Evolutionary conservation across 2,888 invertebrate genomes (phyloP).

Genomic region (Nomada hirtipes): DNA sequence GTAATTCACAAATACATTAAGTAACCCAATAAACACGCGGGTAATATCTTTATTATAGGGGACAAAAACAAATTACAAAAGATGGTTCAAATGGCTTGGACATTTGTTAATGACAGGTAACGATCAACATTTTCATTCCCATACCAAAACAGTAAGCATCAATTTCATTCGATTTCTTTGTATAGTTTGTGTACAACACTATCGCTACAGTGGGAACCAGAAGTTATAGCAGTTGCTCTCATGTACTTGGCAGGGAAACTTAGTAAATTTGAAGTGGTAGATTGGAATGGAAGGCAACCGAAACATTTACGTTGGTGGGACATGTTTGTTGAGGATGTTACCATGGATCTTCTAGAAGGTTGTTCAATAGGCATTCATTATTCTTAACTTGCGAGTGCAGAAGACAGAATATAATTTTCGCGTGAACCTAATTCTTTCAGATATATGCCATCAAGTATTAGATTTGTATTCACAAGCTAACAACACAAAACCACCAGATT

Average conservation of each 20-base stretch:
- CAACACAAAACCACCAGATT: constrained; percentile 86
- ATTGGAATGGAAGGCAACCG: constrained; percentile 93
- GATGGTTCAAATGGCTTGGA: constrained; percentile 99
- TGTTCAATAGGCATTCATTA: constrained; percentile 2
- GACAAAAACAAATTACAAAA: constrained; percentile 97
- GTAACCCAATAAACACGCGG: not conserved
- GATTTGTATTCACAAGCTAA: constrained; percentile 95
- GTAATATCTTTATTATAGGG: constrained; percentile 83
- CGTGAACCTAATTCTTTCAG: constrained; percentile 82
- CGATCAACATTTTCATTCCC: not conserved
- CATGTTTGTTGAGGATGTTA: constrained; percentile 97
- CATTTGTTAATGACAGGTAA: constrained; percentile 98
- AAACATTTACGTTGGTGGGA: constrained; percentile 98
- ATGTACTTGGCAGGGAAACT: constrained; percentile 98
- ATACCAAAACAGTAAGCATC: not conserved
- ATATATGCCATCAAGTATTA: constrained; percentile 97
- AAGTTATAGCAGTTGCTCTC: constrained; percentile 98
- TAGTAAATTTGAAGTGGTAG: constrained; percentile 96
- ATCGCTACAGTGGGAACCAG: constrained; percentile 99
- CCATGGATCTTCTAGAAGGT: constrained; percentile 96
- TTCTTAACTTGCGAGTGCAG: not conserved
- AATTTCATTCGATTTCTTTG: not conserved
- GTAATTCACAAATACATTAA: not conserved
- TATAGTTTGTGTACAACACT: constrained; percentile 96
- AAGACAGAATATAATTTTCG: not conserved